A percentile compares a stretch with the other conserved stretches of the same genome.
phyloP scores from a whole-genome alignment of 2,888 invertebrate genomes.

The Pandemis heparana region DNA sequence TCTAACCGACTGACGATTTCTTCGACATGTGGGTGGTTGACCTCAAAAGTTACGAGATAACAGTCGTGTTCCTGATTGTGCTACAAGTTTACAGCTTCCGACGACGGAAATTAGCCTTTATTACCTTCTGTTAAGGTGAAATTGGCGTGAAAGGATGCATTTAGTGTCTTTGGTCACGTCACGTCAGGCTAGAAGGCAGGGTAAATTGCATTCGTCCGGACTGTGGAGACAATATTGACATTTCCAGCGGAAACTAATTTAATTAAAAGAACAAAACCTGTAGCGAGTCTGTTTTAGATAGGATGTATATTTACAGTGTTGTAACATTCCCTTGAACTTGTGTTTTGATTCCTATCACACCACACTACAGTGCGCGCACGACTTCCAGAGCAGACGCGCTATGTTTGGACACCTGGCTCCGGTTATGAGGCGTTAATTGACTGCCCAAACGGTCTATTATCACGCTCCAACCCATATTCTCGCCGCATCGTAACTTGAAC shows the following conservation, averaged over 20 bases:
- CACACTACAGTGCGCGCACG: conserved; percentile 13
- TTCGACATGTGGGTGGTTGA: conserved; percentile 52
- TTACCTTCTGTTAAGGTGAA: conserved; percentile 12
- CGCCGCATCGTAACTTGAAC: conserved; percentile 27
- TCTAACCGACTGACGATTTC: conserved; percentile 12
- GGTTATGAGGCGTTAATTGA: conserved; percentile 44
- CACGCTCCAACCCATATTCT: conserved; percentile 22
- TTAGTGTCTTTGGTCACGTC: conserved; percentile 32
- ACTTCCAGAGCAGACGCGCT: conserved; percentile 30
- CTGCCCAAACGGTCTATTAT: conserved; percentile 43
- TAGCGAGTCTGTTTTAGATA: neutral
- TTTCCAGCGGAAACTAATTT: conserved; percentile 20
- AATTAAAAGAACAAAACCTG: neutral
- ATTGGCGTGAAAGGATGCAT: conserved; percentile 21
- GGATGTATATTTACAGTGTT: neutral
- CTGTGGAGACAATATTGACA: conserved; percentile 11
- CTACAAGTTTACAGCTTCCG: conserved; percentile 11
- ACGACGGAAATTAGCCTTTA: conserved; percentile 21
- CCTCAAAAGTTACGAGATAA: conserved; percentile 63
- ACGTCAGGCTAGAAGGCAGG: conserved; percentile 12
- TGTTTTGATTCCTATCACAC: conserved; percentile 22
- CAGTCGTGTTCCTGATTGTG: conserved; percentile 51
- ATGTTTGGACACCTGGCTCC: conserved; percentile 49
- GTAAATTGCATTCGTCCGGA: conserved; percentile 31
- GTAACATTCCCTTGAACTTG: conserved; percentile 19